Conservation (phyloP, 92 coral and sea anemone species). For the Scolanthus callimorphus region DNA sequence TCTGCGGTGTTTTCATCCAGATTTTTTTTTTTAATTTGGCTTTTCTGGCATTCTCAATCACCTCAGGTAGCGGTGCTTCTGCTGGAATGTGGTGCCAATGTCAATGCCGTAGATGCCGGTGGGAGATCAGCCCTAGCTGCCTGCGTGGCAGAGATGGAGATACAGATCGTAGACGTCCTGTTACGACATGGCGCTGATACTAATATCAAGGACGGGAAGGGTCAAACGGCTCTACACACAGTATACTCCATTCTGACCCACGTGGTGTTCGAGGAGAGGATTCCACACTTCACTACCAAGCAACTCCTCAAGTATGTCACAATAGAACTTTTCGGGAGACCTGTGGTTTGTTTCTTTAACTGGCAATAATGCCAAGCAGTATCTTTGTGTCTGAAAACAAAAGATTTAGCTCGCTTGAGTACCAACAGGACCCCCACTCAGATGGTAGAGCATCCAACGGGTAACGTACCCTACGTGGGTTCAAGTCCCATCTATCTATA, state of each 20-base stretch:
- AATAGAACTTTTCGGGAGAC: too few species aligned
- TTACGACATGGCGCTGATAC: slow-evolving; percentile 57
- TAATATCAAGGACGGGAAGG: slow-evolving; percentile 55
- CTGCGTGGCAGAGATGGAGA: slow-evolving; percentile 60
- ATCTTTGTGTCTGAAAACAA: too few species aligned
- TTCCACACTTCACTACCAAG: slow-evolving; percentile 42
- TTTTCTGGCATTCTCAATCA: too few species aligned
- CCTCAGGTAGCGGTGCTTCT: slow-evolving; percentile 43
- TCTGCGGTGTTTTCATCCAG: too few species aligned
- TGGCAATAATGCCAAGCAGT: too few species aligned
- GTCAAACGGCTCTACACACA: slow-evolving; percentile 60
- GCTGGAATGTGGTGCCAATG: slow-evolving; percentile 48
- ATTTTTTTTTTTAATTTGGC: too few species aligned
- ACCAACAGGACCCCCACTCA: too few species aligned
- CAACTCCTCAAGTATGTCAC: slow-evolving; percentile 33
- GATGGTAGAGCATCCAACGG: too few species aligned
- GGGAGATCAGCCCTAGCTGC: slow-evolving; percentile 53
- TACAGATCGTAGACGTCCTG: slow-evolving; percentile 48
- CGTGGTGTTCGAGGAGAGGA: slow-evolving; percentile 61
- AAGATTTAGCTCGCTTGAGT: too few species aligned
- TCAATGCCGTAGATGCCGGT: slow-evolving; percentile 51
- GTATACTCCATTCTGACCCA: slow-evolving; percentile 54
- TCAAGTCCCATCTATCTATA: too few species aligned
- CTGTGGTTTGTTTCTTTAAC: too few species aligned
- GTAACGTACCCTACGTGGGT: too few species aligned